Conservation (phyloP, 2,888 invertebrate genomes). For the Patella caerulea region DNA sequence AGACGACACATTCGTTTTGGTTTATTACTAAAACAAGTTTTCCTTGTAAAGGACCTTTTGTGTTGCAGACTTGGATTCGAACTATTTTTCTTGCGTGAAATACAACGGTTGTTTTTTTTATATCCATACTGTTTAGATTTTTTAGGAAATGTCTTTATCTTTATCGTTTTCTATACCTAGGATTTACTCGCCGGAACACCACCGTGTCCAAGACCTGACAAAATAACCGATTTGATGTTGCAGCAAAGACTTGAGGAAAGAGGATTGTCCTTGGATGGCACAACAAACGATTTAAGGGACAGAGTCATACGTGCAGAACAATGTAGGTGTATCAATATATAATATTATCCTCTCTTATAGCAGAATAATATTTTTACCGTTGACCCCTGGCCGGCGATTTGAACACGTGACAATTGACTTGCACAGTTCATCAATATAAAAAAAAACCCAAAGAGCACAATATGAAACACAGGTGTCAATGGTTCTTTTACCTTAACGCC, state of each 20-base stretch:
- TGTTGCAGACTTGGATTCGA: too few relatives aligned
- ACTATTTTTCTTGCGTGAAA: too few relatives aligned
- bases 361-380: too few relatives aligned
- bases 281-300: constrained; percentile 25
- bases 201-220: constrained; percentile 43
- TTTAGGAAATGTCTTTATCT: too few relatives aligned
- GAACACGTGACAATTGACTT: neutral
- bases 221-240: constrained; percentile 34
- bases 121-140: too few relatives aligned
- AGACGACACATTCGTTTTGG: too few relatives aligned
- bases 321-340: constrained; percentile 32
- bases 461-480: neutral
- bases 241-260: constrained; percentile 28
- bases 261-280: constrained; percentile 34
- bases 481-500: too few relatives aligned
- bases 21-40: too few relatives aligned
- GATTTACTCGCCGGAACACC: constrained; percentile 24
- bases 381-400: too few relatives aligned
- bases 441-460: neutral
- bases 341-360: neutral
- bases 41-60: too few relatives aligned
- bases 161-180: neutral
- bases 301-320: constrained; percentile 34
- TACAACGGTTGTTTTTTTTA: too few relatives aligned
- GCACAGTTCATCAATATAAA: neutral